Evolutionary conservation across 2,888 invertebrate genomes (phyloP).

Genomic region (Lepeophtheirus nordmannii): DNA sequence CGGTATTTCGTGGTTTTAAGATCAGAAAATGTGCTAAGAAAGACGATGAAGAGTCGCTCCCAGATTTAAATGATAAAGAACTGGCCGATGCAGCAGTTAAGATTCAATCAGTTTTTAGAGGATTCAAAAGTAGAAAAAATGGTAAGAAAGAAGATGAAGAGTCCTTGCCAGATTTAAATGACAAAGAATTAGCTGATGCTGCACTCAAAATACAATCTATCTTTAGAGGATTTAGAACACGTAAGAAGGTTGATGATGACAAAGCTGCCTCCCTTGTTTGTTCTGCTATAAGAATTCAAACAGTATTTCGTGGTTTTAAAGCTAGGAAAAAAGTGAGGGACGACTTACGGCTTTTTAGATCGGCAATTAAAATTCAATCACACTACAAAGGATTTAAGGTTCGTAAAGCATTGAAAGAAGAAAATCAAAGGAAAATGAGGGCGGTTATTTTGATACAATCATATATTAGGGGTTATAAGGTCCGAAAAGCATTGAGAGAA

Average conservation of each 20-base stretch:
- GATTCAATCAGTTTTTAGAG: conserved; percentile 16
- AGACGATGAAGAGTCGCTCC: not conserved
- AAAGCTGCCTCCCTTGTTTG: not conserved
- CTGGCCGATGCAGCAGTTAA: conserved; percentile 15
- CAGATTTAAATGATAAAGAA: not conserved
- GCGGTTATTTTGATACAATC: conserved; percentile 11
- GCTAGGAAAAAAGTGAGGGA: conserved; percentile 11
- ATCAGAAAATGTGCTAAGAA: not conserved
- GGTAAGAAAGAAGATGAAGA: not conserved
- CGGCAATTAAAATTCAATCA: not conserved
- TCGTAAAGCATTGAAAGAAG: not conserved
- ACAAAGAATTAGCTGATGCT: conserved; percentile 10
- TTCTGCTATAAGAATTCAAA: conserved; percentile 22
- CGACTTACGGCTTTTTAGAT: too few relatives aligned
- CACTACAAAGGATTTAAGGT: not conserved
- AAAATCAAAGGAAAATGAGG: not conserved
- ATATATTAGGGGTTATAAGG: not conserved
- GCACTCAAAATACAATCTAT: conserved; percentile 17
- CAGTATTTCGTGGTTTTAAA: conserved; percentile 22
- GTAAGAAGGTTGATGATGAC: not conserved
- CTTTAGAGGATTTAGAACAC: conserved; percentile 6
- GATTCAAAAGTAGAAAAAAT: conserved; percentile 1
- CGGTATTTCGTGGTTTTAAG: conserved; percentile 3
- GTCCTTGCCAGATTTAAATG: conserved; percentile 9
- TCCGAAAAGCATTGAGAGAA: not conserved